Conservation (phyloP, 2,888 invertebrate species). For the Cepaea hortensis region DNA sequence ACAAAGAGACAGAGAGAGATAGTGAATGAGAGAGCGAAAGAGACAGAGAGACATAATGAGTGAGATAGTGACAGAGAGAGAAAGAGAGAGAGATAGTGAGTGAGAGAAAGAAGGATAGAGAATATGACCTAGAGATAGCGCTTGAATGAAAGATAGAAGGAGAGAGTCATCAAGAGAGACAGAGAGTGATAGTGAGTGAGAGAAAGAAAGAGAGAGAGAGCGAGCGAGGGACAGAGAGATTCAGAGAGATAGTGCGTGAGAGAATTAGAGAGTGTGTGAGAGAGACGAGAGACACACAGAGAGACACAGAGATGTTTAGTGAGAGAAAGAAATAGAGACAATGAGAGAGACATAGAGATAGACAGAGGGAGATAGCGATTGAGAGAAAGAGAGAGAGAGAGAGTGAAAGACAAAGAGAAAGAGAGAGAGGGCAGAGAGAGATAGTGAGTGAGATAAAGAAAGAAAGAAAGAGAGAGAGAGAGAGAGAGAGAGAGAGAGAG, state of each 20-base stretch:
- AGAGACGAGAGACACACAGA: neutral
- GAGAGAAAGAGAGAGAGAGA: neutral
- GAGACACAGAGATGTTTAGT: neutral
- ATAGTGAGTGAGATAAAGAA: neutral
- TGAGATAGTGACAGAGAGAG: too few relatives aligned
- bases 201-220: conserved; percentile 4
- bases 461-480: neutral
- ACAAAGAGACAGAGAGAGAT: too few relatives aligned
- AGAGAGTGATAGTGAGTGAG: neutral
- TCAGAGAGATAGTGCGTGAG: neutral
- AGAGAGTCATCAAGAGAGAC: neutral
- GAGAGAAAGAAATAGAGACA: neutral
- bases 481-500: conserved; percentile 16
- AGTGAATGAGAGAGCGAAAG: too few relatives aligned
- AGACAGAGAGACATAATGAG: too few relatives aligned
- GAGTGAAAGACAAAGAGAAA: too few relatives aligned
- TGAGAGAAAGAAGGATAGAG: too few relatives aligned
- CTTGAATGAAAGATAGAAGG: too few relatives aligned
- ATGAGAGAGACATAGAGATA: neutral
- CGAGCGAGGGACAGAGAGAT: conserved; percentile 16
- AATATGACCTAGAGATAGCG: too few relatives aligned
- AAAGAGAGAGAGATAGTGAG: too few relatives aligned
- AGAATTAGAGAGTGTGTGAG: neutral
- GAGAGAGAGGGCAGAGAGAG: neutral
- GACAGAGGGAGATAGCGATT: neutral